phyloP scores from a whole-genome alignment of 2,888 invertebrate species.

The Stenurella melanura region DNA sequence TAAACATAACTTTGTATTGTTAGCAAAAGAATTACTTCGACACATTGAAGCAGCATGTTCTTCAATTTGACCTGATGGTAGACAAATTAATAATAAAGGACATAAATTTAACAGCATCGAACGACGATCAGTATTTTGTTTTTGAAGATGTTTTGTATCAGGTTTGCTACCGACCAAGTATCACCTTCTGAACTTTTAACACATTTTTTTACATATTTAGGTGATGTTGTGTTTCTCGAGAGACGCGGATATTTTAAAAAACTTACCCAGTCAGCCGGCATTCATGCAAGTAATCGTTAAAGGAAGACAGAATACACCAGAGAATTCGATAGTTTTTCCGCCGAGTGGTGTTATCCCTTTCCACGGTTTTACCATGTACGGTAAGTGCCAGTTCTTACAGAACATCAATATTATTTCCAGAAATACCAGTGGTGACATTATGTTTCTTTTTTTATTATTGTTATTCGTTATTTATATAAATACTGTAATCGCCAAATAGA shows the following conservation, averaged over 20 bases:
- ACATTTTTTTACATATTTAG: slow-evolving; percentile 68
- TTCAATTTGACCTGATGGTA: slow-evolving; percentile 93
- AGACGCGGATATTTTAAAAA: slow-evolving; percentile 86
- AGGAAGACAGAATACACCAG: slow-evolving; percentile 80
- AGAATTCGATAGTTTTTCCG: slow-evolving; percentile 87
- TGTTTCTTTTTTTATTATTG: too few species aligned
- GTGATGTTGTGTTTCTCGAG: slow-evolving; percentile 94
- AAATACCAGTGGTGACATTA: too few species aligned
- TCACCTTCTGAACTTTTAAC: background rate
- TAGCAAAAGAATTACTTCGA: slow-evolving; percentile 87
- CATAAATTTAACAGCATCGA: slow-evolving; percentile 95
- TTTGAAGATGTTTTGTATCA: slow-evolving; percentile 97
- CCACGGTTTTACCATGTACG: slow-evolving; percentile 98
- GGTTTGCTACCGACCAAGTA: slow-evolving; percentile 73
- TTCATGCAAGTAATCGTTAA: slow-evolving; percentile 86
- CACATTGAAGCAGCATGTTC: slow-evolving; percentile 86
- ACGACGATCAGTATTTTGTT: slow-evolving; percentile 98
- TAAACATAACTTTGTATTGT: slow-evolving; percentile 50
- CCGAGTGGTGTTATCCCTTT: slow-evolving; percentile 97
- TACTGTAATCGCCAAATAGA: too few species aligned
- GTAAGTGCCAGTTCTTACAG: slow-evolving; percentile 74
- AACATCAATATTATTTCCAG: too few species aligned
- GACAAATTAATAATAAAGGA: slow-evolving; percentile 97
- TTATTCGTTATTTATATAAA: too few species aligned
- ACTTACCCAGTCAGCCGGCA: slow-evolving; percentile 79